Conservation (phyloP, 2,113 vertebrate species). For the Oryzias woworae region DNA sequence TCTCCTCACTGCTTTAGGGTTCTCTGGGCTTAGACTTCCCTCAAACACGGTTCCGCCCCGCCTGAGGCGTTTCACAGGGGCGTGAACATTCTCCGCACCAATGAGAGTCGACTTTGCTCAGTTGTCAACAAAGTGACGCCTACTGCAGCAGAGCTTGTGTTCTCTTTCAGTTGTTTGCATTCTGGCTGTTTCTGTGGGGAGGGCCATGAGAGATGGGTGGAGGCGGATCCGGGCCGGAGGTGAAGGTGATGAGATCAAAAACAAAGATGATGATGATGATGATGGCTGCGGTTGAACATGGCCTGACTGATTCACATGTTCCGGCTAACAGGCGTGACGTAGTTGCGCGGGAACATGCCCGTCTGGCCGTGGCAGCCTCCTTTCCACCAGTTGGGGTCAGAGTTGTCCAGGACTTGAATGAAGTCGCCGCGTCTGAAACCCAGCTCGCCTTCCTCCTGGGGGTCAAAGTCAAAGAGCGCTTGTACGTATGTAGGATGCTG, state of each 20-base stretch:
- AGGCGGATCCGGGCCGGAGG: constrained; percentile 77
- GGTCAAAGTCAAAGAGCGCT: constrained; percentile 98
- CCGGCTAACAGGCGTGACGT: constrained; percentile 95
- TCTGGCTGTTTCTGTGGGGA: constrained; percentile 85
- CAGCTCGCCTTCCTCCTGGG: constrained; percentile 97
- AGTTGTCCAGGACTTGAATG: constrained; percentile 99
- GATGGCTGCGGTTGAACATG: constrained; percentile 35
- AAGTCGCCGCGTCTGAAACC: constrained; percentile 97
- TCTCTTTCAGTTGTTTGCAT: constrained; percentile 66
- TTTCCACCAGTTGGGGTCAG: constrained; percentile 99
- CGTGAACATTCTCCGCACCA: constrained; percentile 64
- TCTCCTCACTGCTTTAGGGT: constrained; percentile 61
- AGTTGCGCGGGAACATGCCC: constrained; percentile 99
- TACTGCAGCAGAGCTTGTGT: constrained; percentile 38
- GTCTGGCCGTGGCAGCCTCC: constrained; percentile 95
- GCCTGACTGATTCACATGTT: constrained; percentile 84
- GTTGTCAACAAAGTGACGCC: constrained; percentile 51
- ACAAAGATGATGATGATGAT: constrained; percentile 25
- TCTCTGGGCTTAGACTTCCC: constrained; percentile 47
- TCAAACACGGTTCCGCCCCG: constrained; percentile 75
- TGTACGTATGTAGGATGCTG: constrained; percentile 89
- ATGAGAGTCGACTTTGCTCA: constrained; percentile 54
- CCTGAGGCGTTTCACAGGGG: constrained; percentile 67
- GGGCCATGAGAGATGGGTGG: constrained; percentile 77
- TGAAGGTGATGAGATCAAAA: constrained; percentile 58